These are phyloP conservation scores for Peromyscus eremicus DNA, from an alignment of 2,797 vertebrate genomes.

Conservation along the genomic window DNA sequence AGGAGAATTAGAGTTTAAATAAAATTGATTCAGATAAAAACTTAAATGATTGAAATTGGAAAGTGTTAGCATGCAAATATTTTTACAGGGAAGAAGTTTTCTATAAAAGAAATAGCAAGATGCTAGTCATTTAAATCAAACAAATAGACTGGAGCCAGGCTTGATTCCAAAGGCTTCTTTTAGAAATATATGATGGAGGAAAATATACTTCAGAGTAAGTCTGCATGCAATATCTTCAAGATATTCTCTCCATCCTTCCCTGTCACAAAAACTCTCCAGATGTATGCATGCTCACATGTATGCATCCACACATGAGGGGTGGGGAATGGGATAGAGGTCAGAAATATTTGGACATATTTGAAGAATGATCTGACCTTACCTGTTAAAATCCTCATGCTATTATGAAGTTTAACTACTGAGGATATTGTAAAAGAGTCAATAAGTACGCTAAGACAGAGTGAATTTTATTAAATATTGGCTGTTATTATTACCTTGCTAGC, in stretches of 20 bases:
- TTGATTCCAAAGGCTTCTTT: neutral
- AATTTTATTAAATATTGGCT: neutral
- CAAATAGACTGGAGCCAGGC: neutral
- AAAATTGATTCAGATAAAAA: constrained; percentile 55
- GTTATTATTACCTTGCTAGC: neutral
- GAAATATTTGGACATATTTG: neutral
- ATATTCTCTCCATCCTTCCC: neutral
- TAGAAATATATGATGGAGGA: neutral
- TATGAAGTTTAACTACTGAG: neutral
- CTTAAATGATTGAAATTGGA: constrained; percentile 48
- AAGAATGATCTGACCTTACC: neutral
- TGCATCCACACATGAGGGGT: neutral
- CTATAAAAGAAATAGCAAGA: neutral
- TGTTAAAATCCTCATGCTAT: neutral
- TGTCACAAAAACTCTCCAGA: neutral
- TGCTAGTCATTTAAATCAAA: neutral
- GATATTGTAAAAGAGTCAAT: neutral
- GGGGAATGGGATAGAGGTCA: neutral
- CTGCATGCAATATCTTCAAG: neutral
- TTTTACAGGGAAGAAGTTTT: constrained; percentile 43
- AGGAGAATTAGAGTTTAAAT: constrained; percentile 75
- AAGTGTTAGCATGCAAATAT: constrained; percentile 34
- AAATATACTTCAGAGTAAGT: neutral
- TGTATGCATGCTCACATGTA: neutral
- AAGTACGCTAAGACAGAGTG: neutral